phyloP scores from a whole-genome alignment of 2,888 invertebrate species.

The Cremastobaeus sp. region DNA sequence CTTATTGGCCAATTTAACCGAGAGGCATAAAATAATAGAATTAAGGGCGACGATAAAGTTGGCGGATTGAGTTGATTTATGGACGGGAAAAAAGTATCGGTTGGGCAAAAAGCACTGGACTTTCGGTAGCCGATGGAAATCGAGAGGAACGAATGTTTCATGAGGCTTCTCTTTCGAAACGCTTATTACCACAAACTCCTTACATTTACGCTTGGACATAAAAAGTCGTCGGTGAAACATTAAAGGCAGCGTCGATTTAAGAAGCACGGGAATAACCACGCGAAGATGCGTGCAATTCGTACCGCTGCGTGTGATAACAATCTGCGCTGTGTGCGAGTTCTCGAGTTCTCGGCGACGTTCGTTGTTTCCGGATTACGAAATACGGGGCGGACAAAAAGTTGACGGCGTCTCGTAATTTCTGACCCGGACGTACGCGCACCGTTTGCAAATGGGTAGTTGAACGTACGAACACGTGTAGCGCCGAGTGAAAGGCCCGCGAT shows the following conservation, averaged over 20 bases:
- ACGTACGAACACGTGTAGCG: conserved; percentile 39
- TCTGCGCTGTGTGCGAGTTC: conserved; percentile 64
- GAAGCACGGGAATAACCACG: conserved; percentile 48
- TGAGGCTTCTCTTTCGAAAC: conserved; percentile 46
- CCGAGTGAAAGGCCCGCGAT: conserved; percentile 56
- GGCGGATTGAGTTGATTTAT: conserved; percentile 30
- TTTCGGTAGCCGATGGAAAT: conserved; percentile 56
- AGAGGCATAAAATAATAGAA: conserved; percentile 33
- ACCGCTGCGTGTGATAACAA: conserved; percentile 58
- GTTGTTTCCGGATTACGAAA: conserved; percentile 21
- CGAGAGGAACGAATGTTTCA: conserved; percentile 51
- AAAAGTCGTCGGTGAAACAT: conserved; percentile 57
- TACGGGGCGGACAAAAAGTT: neutral
- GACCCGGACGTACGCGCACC: neutral
- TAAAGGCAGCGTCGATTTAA: conserved; percentile 57
- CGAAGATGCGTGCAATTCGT: conserved; percentile 56
- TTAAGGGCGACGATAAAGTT: conserved; percentile 27
- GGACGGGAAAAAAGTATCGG: conserved; percentile 20
- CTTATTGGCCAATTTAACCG: neutral
- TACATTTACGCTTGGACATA: conserved; percentile 43
- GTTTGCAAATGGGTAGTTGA: conserved; percentile 7
- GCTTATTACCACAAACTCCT: conserved; percentile 53
- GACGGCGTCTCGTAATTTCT: conserved; percentile 2
- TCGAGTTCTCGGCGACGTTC: conserved; percentile 48
- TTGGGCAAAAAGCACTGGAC: conserved; percentile 3